A percentile compares a stretch with the other conserved stretches of the same genome.
Conservation (phyloP, 2,888 invertebrate genomes). For the Matsumyia berberina region DNA sequence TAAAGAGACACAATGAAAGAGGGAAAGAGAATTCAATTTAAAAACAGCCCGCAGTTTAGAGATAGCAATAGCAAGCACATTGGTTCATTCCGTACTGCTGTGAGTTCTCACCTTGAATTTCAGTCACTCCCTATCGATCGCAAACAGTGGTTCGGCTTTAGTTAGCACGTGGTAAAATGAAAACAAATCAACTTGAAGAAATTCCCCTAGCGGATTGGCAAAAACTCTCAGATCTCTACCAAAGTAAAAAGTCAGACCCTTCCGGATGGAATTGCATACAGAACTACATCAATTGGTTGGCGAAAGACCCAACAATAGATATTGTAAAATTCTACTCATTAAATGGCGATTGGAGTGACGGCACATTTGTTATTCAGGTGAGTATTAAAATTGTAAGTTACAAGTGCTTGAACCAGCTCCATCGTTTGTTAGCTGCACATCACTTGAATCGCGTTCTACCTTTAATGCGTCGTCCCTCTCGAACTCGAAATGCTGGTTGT, state of each 20-base stretch:
- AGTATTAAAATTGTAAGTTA: too few species aligned
- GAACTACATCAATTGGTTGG: conserved; percentile 44
- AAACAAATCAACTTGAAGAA: conserved; percentile 46
- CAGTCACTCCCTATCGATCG: not conserved
- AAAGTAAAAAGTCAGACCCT: conserved; percentile 53
- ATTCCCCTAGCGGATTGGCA: conserved; percentile 70
- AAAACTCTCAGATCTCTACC: conserved; percentile 74
- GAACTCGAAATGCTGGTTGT: too few species aligned
- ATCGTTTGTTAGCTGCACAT: too few species aligned
- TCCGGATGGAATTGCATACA: conserved; percentile 77
- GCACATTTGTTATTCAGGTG: conserved; percentile 81
- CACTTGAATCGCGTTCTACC: too few species aligned
- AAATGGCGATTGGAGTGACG: conserved; percentile 81
- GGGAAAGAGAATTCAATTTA: too few species aligned
- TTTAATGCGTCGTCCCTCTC: too few species aligned
- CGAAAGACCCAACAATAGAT: not conserved
- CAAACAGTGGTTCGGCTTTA: not conserved
- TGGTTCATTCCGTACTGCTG: not conserved
- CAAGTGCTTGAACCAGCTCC: conserved; percentile 39
- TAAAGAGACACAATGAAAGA: too few species aligned
- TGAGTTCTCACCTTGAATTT: not conserved
- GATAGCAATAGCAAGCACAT: too few species aligned
- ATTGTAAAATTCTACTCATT: conserved; percentile 77
- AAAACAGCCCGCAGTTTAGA: too few species aligned
- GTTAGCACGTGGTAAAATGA: not conserved